Base-by-base conservation (phyloP, 2,797 vertebrate genomes). In the Coendou prehensilis region DNA sequence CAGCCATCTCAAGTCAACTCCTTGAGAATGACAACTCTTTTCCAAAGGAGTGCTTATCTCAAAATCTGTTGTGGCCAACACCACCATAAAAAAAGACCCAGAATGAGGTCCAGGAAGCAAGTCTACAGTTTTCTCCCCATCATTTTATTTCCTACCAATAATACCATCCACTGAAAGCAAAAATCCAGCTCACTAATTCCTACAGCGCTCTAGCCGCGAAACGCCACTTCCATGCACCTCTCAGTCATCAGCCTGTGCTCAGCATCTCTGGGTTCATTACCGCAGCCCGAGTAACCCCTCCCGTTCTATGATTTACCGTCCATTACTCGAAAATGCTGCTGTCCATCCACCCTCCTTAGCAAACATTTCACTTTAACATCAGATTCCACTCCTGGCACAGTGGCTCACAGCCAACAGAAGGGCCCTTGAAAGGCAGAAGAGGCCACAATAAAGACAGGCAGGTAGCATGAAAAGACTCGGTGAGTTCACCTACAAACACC, bases 401-500 rank as follows among this genome's bases (percentile, higher is more conserved):
- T n/a, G 18, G 28, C 88, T 81, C 94, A 89, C 47, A 95, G 79
- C 33, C 94, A 95, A 22, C 69, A 95, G 87, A 91, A 93, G 2
- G 81, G 94, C 88, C 67, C 45, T 4, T 89, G 81, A 78, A 91
- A 96, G 80, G 92, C 18, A 96, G 95, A 96, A 0, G 0, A 84
- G 64, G 64, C 87, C 89, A 92, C 85, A 28, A 90, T 84, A 14
- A 96, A 97, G 92, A 84, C 26, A 45, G 88, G 87, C 87, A 95
- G 45, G n/a, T 96, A 98, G 97, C 95, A 88, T 0, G 59, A 45
- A 76, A 93, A 97, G 75, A 78, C 94, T 97, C 90, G 0, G 20
- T 0, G 26, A 98, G 97, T 97, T 96, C 96, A 97, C 92, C 85
- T 87, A 79, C 96, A 97, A 97, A 96, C 97, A 85, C 82, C 96